Evolutionary conservation across 1,140 invertebrate species (phyloP).

Genomic region (Rhopalosiphum padi): DNA sequence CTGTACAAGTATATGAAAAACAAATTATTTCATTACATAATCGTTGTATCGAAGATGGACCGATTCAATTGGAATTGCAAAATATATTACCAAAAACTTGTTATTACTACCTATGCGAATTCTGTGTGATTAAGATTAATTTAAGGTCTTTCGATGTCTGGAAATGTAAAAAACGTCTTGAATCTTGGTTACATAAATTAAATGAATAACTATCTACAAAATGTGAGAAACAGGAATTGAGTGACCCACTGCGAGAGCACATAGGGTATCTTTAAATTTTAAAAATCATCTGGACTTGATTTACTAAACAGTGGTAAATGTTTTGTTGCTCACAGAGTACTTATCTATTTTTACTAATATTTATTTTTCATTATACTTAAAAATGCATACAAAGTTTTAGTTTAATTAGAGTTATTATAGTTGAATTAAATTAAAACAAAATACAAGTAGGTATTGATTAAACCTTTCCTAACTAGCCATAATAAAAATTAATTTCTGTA

Average conservation of each 20-base stretch:
- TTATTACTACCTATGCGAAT: neutral
- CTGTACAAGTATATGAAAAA: neutral
- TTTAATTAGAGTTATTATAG: neutral
- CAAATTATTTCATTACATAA: constrained; percentile 35
- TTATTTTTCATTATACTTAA: too few relatives aligned
- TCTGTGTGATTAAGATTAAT: neutral
- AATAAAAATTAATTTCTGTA: neutral
- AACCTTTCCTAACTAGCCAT: neutral
- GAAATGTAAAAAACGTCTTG: neutral
- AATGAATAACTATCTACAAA: neutral
- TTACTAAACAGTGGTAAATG: neutral
- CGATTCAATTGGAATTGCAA: constrained; percentile 30
- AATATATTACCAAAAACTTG: constrained; percentile 15
- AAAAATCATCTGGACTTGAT: neutral
- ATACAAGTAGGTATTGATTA: neutral
- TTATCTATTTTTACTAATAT: neutral
- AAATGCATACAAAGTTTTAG: too few relatives aligned
- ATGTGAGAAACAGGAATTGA: neutral
- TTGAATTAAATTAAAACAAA: neutral
- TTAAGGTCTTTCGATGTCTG: neutral
- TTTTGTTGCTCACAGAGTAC: neutral
- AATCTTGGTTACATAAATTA: neutral
- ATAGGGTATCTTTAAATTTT: neutral
- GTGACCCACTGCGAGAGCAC: neutral
- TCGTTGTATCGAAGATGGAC: neutral